Base-by-base conservation (phyloP, 2,797 vertebrate genomes). In the Champsocephalus esox region DNA sequence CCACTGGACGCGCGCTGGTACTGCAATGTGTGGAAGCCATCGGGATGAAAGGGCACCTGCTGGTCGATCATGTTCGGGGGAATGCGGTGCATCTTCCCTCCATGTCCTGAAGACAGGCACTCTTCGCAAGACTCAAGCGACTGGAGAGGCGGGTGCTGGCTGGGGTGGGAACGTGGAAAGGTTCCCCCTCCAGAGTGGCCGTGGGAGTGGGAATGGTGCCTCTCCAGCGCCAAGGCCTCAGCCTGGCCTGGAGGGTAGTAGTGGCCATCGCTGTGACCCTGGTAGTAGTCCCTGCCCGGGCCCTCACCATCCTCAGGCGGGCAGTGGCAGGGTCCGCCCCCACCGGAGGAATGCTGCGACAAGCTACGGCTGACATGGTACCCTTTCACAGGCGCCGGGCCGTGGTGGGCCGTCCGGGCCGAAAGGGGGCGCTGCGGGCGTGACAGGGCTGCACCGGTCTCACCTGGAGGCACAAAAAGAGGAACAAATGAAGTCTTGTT, bases 11-110 rank as follows among this genome's bases (percentile, higher is more conserved):
- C 93, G 77, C 97, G 97, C 61, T 98, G 97, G 92, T 99, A 99
- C 89, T 99, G 98, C 81, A 99, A 93, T 0, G 98, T 99, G 91
- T 99, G 98, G 93, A 99, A 99, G 90, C 98, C 98, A 73, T 99
- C 98, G 6, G 97, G 97, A 76, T 99, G 98, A 91, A 99, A 96
- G 66, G 98, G 98, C 75, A 96, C 93, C 93, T 99, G 98, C 93
- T 99, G 98, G 90, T 99, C 97, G 71, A 98, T 92, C 90, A 99
- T 90, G 75, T 96, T 97, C 0, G 98, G 95, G 74, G 98, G 98
- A 82, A 99, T 95, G 83, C 97, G 97, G 43, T 98, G 97, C 94
- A 97, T 97, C 95, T 99, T 99, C 74, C 96, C 94, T 17, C 90
- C 90, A 0, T 92, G 93, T 54, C 88, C 86, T 6, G 94, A 87